Evolutionary conservation across 2,113 vertebrate species (phyloP).

Genomic region (Desmodus rotundus): DNA sequence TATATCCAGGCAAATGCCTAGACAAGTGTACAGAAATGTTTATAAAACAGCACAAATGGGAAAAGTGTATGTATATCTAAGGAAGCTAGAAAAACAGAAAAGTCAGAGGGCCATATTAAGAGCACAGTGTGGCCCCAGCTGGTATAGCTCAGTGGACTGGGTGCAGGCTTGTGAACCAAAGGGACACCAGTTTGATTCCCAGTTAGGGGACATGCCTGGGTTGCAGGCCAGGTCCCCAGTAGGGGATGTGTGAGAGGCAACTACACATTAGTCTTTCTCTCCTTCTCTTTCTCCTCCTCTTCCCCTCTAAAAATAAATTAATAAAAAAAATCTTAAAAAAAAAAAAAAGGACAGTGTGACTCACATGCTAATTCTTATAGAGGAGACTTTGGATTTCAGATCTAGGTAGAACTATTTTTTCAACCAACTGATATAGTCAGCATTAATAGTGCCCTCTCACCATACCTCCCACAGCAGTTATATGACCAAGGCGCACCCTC

Average conservation of each 20-base stretch:
- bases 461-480: slow-evolving; percentile 16
- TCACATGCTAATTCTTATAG: background rate
- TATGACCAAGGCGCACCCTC: background rate
- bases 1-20: background rate
- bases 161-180: too few relatives aligned
- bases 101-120: slow-evolving; percentile 38
- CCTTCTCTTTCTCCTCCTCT: too few relatives aligned
- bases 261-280: too few relatives aligned
- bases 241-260: too few relatives aligned
- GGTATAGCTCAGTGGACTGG: too few relatives aligned
- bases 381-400: background rate
- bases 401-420: background rate
- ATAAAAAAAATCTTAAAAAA: too few relatives aligned
- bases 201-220: too few relatives aligned
- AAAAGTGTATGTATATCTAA: background rate
- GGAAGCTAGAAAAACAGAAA: slow-evolving; percentile 10
- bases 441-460: slow-evolving; percentile 14
- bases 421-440: background rate
- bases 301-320: too few relatives aligned
- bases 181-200: too few relatives aligned
- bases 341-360: background rate
- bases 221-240: too few relatives aligned
- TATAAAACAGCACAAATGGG: background rate
- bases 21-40: background rate
- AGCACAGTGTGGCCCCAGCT: background rate